phyloP scores from a whole-genome alignment of 2,797 vertebrate genomes.

The Sebastes iracundus region DNA sequence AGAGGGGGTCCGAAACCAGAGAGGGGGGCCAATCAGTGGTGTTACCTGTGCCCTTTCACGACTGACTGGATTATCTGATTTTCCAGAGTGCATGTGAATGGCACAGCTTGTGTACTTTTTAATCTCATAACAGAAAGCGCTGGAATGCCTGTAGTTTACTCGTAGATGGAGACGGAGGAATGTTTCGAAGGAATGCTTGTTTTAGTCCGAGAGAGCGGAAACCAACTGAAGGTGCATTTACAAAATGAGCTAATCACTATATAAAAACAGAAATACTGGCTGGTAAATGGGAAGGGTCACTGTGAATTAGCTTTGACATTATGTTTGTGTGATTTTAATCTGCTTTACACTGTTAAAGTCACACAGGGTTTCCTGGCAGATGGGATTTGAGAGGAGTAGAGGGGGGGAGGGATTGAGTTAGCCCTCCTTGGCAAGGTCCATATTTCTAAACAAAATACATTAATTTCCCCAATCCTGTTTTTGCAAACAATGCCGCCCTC shows the following conservation, averaged over 20 bases:
- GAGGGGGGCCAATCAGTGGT: slow-evolving; percentile 47
- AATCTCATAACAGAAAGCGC: slow-evolving; percentile 65
- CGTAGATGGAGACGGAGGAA: slow-evolving; percentile 55
- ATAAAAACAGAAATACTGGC: slow-evolving; percentile 45
- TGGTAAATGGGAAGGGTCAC: slow-evolving; percentile 62
- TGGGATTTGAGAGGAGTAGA: slow-evolving; percentile 61
- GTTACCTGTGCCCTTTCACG: slow-evolving; percentile 73
- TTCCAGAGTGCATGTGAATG: slow-evolving; percentile 76
- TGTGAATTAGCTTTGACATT: slow-evolving; percentile 76
- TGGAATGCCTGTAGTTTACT: slow-evolving; percentile 64
- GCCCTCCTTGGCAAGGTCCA: slow-evolving; percentile 76
- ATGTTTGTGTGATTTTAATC: slow-evolving; percentile 77
- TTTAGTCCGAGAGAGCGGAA: slow-evolving; percentile 49
- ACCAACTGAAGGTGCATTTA: slow-evolving; percentile 67
- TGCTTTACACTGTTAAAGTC: slow-evolving; percentile 74
- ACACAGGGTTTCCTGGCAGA: slow-evolving; percentile 70
- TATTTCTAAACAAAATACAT: slow-evolving; percentile 78
- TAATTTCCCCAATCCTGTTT: slow-evolving; percentile 79
- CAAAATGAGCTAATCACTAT: slow-evolving; percentile 63
- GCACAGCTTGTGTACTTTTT: slow-evolving; percentile 70
- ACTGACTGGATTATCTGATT: slow-evolving; percentile 75
- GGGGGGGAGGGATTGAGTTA: slow-evolving; percentile 41
- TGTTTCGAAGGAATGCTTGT: slow-evolving; percentile 68
- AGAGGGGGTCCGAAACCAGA: slow-evolving; percentile 48
- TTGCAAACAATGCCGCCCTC: slow-evolving; percentile 77